phyloP scores from a whole-genome alignment of 2,888 invertebrate genomes.

The Lasioglossum villosulum region DNA sequence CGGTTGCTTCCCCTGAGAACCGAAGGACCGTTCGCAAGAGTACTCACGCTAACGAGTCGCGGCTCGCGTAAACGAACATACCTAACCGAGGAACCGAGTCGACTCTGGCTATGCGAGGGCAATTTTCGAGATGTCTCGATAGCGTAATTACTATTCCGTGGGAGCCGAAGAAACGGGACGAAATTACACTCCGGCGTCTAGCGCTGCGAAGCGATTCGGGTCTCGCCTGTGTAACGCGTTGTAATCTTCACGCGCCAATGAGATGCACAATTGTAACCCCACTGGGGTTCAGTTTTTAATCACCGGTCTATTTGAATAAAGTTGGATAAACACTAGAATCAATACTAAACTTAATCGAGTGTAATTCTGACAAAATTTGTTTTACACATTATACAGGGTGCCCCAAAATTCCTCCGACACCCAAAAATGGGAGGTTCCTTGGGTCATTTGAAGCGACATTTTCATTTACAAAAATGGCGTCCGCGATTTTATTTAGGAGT shows the following conservation, averaged over 20 bases:
- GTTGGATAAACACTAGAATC: background rate
- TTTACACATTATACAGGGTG: background rate
- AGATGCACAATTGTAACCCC: background rate
- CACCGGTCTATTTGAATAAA: background rate
- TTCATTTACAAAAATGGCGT: too few species aligned
- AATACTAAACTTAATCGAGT: background rate
- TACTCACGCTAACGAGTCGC: conserved; percentile 16
- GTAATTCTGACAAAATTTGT: background rate
- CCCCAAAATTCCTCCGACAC: too few species aligned
- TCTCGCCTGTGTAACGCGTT: background rate
- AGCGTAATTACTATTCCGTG: conserved; percentile 55
- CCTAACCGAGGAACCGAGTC: background rate
- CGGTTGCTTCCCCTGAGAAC: conserved; percentile 8
- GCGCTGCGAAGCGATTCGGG: conserved; percentile 20
- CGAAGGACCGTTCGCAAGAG: conserved; percentile 2
- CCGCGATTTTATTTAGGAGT: too few species aligned
- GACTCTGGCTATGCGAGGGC: conserved; percentile 36
- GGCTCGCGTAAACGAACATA: background rate
- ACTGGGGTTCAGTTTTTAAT: background rate
- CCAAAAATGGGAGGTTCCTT: too few species aligned
- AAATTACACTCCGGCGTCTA: conserved; percentile 37
- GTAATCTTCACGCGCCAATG: conserved; percentile 52
- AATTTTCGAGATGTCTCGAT: conserved; percentile 58
- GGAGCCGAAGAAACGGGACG: conserved; percentile 47
- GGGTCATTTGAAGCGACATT: too few species aligned